Evolutionary conservation across 2,113 vertebrate species (phyloP).

Genomic region (Cephalopholis sonnerati): DNA sequence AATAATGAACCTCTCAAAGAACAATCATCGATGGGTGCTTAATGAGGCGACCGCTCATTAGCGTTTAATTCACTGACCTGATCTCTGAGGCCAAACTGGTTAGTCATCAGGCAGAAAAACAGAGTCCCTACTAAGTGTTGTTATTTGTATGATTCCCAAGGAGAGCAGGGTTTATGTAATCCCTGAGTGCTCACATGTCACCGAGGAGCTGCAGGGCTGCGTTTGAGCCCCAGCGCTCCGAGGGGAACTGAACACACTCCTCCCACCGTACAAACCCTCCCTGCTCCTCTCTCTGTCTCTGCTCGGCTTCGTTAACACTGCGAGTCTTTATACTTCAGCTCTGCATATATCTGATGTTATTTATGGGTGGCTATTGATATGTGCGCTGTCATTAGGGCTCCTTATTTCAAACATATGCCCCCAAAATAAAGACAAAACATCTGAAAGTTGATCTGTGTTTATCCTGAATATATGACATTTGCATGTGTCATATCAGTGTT

Average conservation of each 20-base stretch:
- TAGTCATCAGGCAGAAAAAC: conserved; percentile 4
- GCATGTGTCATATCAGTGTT: too few relatives aligned
- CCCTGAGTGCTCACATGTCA: conserved; percentile 5
- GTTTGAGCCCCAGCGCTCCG: too few relatives aligned
- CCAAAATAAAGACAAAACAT: too few relatives aligned
- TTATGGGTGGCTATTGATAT: too few relatives aligned
- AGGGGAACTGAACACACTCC: not conserved
- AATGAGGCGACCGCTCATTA: not conserved
- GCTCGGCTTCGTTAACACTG: not conserved
- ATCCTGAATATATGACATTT: too few relatives aligned
- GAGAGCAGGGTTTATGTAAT: conserved; percentile 34
- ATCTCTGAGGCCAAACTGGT: conserved; percentile 10
- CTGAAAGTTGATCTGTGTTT: too few relatives aligned
- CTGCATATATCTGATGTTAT: not conserved
- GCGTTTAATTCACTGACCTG: conserved; percentile 6
- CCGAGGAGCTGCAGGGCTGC: conserved; percentile 12
- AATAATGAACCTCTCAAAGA: not conserved
- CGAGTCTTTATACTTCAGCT: not conserved
- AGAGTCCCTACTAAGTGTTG: not conserved
- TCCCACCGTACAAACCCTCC: too few relatives aligned
- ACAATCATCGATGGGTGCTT: not conserved
- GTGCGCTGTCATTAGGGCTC: too few relatives aligned
- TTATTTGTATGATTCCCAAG: not conserved
- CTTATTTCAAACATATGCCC: not conserved
- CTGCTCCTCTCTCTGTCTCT: not conserved